Conservation (phyloP, 2,888 invertebrate species). For the Entomobrya proxima region DNA sequence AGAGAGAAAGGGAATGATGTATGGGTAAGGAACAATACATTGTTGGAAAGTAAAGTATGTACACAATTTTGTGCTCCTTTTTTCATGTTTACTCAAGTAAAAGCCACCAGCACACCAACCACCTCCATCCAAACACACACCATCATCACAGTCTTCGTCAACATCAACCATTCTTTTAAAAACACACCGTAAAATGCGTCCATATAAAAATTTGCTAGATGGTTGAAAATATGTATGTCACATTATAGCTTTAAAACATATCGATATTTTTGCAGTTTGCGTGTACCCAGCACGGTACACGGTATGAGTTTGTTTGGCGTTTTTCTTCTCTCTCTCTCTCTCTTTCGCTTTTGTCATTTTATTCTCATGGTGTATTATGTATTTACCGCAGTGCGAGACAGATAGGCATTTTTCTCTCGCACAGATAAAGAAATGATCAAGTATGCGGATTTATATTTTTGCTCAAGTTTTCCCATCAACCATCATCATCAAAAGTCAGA, state of each 20-base stretch:
- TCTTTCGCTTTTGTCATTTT: too few species aligned
- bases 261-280: too few species aligned
- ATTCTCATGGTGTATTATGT: too few species aligned
- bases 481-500: constrained; percentile 34
- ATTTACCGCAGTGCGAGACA: too few species aligned
- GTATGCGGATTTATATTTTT: neutral
- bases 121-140: too few species aligned
- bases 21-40: neutral
- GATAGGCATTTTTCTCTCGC: too few species aligned
- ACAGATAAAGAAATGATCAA: neutral
- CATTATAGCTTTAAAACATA: too few species aligned
- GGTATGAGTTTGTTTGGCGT: too few species aligned
- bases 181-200: too few species aligned
- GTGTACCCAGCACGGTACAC: too few species aligned
- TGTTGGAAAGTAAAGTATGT: constrained; percentile 17
- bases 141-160: constrained; percentile 16
- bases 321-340: too few species aligned
- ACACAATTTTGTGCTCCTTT: constrained; percentile 34
- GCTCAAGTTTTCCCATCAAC: constrained; percentile 36
- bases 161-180: constrained; percentile 18
- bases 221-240: constrained; percentile 29
- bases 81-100: constrained; percentile 54
- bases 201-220: too few species aligned
- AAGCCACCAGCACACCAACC: constrained; percentile 33
- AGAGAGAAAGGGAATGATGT: neutral